A percentile compares a stretch with the other conserved stretches of the same genome.
phyloP scores from a whole-genome alignment of 2,797 vertebrate genomes.

The Silurus lanzhouensis region DNA sequence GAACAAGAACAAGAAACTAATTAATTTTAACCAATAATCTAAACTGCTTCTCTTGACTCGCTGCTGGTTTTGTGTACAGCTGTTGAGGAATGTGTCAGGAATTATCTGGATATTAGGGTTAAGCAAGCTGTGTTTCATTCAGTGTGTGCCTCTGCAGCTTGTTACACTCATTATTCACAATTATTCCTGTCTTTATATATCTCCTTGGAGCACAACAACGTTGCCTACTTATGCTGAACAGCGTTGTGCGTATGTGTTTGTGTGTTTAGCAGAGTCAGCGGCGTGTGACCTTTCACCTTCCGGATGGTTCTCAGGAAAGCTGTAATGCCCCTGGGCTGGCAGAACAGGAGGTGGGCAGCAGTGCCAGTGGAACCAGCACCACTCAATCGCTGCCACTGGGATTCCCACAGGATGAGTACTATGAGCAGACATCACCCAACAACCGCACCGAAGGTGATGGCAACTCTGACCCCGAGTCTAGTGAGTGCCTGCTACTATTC shows the following conservation, averaged over 20 bases:
- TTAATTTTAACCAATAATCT: too few relatives aligned
- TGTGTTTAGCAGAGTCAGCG: constrained; percentile 83
- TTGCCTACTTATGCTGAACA: not conserved
- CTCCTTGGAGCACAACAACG: not conserved
- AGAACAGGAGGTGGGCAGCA: constrained; percentile 82
- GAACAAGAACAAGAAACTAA: too few relatives aligned
- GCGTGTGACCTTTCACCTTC: constrained; percentile 95
- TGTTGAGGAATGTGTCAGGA: not conserved
- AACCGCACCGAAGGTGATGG: constrained; percentile 96
- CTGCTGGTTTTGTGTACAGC: not conserved
- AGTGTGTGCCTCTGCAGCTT: not conserved
- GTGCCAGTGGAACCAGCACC: constrained; percentile 67
- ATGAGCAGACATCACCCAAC: constrained; percentile 89
- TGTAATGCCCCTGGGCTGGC: constrained; percentile 87
- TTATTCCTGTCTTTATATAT: not conserved
- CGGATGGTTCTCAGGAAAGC: constrained; percentile 94
- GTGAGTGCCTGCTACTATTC: constrained; percentile 76
- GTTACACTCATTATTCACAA: not conserved
- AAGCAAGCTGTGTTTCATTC: not conserved
- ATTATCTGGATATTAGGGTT: not conserved
- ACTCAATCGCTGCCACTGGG: constrained; percentile 86
- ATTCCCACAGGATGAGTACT: constrained; percentile 91
- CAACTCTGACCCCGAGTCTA: constrained; percentile 97
- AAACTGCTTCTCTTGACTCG: too few relatives aligned
- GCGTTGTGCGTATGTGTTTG: constrained; percentile 49